A percentile compares a stretch with the other conserved stretches of the same genome.
Evolutionary conservation across 1,140 invertebrate genomes (phyloP).

Genomic region (Cydia pomonella): DNA sequence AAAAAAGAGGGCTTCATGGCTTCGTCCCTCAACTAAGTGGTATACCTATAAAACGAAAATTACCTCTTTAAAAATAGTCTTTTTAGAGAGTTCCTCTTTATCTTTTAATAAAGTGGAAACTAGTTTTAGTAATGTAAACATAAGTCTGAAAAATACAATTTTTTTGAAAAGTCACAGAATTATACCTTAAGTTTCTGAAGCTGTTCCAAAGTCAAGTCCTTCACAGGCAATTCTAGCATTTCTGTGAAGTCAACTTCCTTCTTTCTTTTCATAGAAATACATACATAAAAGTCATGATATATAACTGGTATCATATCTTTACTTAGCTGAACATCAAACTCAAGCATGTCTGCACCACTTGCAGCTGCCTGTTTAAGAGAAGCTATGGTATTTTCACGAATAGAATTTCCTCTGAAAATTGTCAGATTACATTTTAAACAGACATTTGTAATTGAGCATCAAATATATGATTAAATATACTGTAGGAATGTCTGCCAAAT

Average conservation of each 20-base stretch:
- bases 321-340: slow-evolving; percentile 98
- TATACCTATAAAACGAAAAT: slow-evolving; percentile 84
- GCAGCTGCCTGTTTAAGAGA: slow-evolving; percentile 93
- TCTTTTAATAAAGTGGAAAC: background rate
- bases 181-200: slow-evolving; percentile 90
- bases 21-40: slow-evolving; percentile 87
- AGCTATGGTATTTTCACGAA: slow-evolving; percentile 97
- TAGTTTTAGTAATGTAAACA: background rate
- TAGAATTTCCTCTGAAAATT: slow-evolving; percentile 81
- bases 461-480: background rate
- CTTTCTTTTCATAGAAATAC: slow-evolving; percentile 93
- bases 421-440: slow-evolving; percentile 54
- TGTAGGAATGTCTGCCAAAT: background rate
- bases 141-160: background rate
- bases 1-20: slow-evolving; percentile 87
- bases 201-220: slow-evolving; percentile 94
- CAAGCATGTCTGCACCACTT: slow-evolving; percentile 96
- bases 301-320: slow-evolving; percentile 97
- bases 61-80: background rate
- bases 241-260: slow-evolving; percentile 88
- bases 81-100: background rate
- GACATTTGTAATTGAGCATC: slow-evolving; percentile 21
- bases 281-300: slow-evolving; percentile 97
- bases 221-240: slow-evolving; percentile 93
- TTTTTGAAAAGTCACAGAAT: background rate